Base-by-base conservation (phyloP, 2,797 vertebrate genomes). In the Carapus acus region DNA sequence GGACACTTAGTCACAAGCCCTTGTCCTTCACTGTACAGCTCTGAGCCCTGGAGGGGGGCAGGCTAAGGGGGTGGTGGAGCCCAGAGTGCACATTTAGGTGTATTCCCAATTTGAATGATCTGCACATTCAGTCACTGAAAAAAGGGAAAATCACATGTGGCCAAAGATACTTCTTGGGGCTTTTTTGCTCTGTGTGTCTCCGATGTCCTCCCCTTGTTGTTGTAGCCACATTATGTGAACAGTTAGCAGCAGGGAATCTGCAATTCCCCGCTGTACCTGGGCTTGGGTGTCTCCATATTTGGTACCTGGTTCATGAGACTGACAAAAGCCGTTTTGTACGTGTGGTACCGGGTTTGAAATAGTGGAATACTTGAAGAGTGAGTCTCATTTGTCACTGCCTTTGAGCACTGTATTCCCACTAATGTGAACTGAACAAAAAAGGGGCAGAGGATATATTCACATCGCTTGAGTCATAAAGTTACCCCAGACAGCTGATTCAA, bases 281-380 rank as follows among this genome's bases (percentile, higher is more conserved):
- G 65, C 58, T 70, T 41, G 49, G 68, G 62, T 58, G 63, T 69
- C 69, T 53, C 67, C 48, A 36, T 63, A 41, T 61, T 61, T 62
- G 55, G 69, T 72, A 65, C 55, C 29, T 60, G 67, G 74, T 66
- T 62, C 49, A 54, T 15, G 64, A 58, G 56, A 57, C 54, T 46
- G 54, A 58, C 64, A 50, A 40, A 47, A 60, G 52, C 57, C 9
- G 34, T 55, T 52, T 49, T 56, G 7, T 54, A 64, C 54, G 69
- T 21, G 34, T 39, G 17, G 3, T 67, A 74, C 66, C 67, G 62
- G 58, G 59, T 75, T 46, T 55, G 67, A 73, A 74, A 69, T 58
- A 62, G 62, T 65, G 78, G 77, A 93, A 93, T 96, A 96, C 94
- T 96, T 97, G 94, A 97, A 96, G 87, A 93, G 91, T 88, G 86